A percentile compares a stretch with the other conserved stretches of the same genome.
These are phyloP conservation scores for Phalacrocorax aristotelis DNA, from an alignment of 2,113 vertebrate species.

Conservation along the genomic window DNA sequence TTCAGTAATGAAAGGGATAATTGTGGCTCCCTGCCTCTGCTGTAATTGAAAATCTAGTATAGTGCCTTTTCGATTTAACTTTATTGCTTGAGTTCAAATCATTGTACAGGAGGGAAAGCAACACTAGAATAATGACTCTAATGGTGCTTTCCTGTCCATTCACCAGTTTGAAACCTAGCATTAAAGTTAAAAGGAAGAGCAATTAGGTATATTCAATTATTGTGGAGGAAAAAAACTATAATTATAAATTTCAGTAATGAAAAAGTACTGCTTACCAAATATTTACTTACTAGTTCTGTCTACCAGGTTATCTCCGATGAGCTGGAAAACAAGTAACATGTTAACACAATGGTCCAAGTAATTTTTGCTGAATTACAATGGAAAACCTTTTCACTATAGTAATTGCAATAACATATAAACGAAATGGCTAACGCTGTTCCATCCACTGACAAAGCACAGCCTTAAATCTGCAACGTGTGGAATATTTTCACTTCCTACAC, in stretches of 20 bases:
- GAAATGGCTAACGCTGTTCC: not conserved
- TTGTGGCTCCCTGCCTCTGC: slow-evolving; percentile 71
- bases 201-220: slow-evolving; percentile 68
- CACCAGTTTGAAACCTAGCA: slow-evolving; percentile 57
- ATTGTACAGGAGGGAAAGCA: slow-evolving; percentile 50
- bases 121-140: slow-evolving; percentile 49
- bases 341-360: not conserved
- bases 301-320: not conserved
- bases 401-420: not conserved
- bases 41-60: slow-evolving; percentile 76
- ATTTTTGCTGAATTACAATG: not conserved
- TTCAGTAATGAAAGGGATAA: slow-evolving; percentile 72
- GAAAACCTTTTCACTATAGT: not conserved
- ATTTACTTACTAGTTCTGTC: slow-evolving; percentile 28
- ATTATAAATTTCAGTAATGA: slow-evolving; percentile 48
- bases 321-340: not conserved
- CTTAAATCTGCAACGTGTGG: not conserved
- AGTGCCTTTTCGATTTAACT: slow-evolving; percentile 74
- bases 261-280: slow-evolving; percentile 49
- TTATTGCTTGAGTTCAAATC: slow-evolving; percentile 73
- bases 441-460: not conserved
- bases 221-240: slow-evolving; percentile 11
- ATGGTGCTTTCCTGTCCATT: slow-evolving; percentile 52
- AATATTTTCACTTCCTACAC: not conserved
- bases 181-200: slow-evolving; percentile 60